phyloP scores from a whole-genome alignment of 2,113 vertebrate species.

The Pterophyllum scalare region DNA sequence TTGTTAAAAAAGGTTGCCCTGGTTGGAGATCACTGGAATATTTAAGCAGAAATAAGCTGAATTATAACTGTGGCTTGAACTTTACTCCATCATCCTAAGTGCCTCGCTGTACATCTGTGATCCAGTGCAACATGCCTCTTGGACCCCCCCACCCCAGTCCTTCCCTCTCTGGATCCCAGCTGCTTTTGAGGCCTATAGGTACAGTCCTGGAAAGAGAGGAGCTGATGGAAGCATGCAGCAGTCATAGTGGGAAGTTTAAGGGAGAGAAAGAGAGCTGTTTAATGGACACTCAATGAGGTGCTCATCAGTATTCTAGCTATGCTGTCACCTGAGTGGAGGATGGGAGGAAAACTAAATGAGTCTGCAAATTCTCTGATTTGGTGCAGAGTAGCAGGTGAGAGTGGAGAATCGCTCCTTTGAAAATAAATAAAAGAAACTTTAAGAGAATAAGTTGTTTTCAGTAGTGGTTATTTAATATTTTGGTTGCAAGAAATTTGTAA shows the following conservation, averaged over 20 bases:
- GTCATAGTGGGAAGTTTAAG: conserved; percentile 35
- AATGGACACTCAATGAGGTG: conserved; percentile 71
- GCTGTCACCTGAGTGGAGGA: conserved; percentile 78
- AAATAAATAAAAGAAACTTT: conserved; percentile 24
- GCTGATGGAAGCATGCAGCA: conserved; percentile 26
- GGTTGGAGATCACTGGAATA: conserved; percentile 7
- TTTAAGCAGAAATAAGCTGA: conserved; percentile 13
- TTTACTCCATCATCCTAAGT: conserved; percentile 16
- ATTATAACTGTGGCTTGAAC: conserved; percentile 37
- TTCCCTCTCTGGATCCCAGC: conserved; percentile 53
- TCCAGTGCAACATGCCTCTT: conserved; percentile 46
- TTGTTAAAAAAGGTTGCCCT: background rate
- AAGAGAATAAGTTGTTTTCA: background rate
- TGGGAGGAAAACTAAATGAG: conserved; percentile 81
- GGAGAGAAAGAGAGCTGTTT: conserved; percentile 33
- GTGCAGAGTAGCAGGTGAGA: conserved; percentile 75
- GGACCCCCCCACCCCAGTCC: conserved; percentile 14
- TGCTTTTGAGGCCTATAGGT: conserved; percentile 28
- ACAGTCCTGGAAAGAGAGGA: conserved; percentile 26
- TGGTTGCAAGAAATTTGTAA: background rate
- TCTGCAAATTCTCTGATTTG: conserved; percentile 82
- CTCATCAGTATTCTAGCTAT: conserved; percentile 80
- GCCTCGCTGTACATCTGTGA: conserved; percentile 43
- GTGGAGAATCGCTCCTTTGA: conserved; percentile 47
- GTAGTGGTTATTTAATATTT: background rate